phyloP scores from a whole-genome alignment of 2,888 invertebrate genomes.

The Pristionchus japonicus region DNA sequence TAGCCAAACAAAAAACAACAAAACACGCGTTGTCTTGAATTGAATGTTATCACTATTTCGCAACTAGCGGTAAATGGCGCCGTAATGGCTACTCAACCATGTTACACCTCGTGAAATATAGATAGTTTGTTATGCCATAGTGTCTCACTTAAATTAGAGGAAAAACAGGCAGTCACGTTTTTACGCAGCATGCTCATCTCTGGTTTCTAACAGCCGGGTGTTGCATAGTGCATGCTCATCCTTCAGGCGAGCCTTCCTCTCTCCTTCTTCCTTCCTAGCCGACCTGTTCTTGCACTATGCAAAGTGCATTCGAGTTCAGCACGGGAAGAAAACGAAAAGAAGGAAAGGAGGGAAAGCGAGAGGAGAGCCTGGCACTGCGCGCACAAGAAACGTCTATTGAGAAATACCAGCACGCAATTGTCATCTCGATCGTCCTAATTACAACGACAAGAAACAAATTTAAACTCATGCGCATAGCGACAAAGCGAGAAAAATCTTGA shows the following conservation, averaged over 20 bases:
- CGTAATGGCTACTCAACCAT: neutral
- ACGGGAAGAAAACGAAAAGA: slow-evolving; percentile 14
- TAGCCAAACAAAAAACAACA: neutral
- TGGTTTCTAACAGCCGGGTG: neutral
- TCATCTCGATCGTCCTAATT: neutral
- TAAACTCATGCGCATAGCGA: no score
- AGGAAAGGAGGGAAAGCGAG: neutral
- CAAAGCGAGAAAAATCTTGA: neutral
- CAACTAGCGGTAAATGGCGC: neutral
- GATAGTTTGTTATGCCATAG: neutral
- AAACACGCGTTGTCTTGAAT: neutral
- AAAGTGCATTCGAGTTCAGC: slow-evolving; percentile 36
- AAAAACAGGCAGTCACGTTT: neutral
- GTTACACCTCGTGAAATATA: neutral
- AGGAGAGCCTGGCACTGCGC: slow-evolving; percentile 17
- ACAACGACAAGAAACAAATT: neutral
- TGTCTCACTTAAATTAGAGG: neutral
- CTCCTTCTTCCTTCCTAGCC: neutral
- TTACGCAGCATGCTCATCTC: neutral
- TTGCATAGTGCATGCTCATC: neutral
- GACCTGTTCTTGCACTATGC: slow-evolving; percentile 41
- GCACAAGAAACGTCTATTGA: neutral
- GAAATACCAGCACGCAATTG: neutral
- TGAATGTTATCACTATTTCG: slow-evolving; percentile 12
- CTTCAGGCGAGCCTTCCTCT: neutral